phyloP scores from a whole-genome alignment of 2,113 vertebrate genomes.

The Monopterus albus region DNA sequence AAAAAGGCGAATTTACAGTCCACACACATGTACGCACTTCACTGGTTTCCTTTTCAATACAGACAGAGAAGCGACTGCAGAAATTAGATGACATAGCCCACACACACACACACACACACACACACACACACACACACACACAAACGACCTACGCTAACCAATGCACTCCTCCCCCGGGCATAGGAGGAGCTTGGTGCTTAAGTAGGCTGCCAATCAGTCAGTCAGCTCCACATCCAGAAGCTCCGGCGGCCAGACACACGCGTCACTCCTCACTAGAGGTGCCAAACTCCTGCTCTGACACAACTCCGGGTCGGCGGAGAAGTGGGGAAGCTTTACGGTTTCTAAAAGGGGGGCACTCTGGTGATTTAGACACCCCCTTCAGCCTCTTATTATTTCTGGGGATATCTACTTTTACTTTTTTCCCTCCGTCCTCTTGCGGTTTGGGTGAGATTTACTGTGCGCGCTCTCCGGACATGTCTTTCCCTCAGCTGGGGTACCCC shows the following conservation, averaged over 20 bases:
- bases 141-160: slow-evolving; percentile 79
- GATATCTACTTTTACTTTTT: slow-evolving; percentile 66
- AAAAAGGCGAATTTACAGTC: slow-evolving; percentile 21
- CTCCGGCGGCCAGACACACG: slow-evolving; percentile 91
- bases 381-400: slow-evolving; percentile 53
- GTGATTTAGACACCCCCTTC: slow-evolving; percentile 67
- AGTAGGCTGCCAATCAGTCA: slow-evolving; percentile 97
- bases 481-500: slow-evolving; percentile 94
- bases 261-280: slow-evolving; percentile 90
- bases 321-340: slow-evolving; percentile 62
- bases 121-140: slow-evolving; percentile 51
- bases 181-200: slow-evolving; percentile 90
- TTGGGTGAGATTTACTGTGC: slow-evolving; percentile 62
- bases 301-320: slow-evolving; percentile 76
- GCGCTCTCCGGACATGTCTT: slow-evolving; percentile 88
- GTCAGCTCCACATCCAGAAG: slow-evolving; percentile 96
- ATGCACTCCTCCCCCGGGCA: slow-evolving; percentile 84
- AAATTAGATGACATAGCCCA: slow-evolving; percentile 65
- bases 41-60: slow-evolving; percentile 33
- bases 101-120: slow-evolving; percentile 50
- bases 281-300: slow-evolving; percentile 88
- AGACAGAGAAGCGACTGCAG: slow-evolving; percentile 44
- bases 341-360: slow-evolving; percentile 46
- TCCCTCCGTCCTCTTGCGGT: slow-evolving; percentile 35
- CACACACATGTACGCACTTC: slow-evolving; percentile 28